Evolutionary conservation across 2,888 invertebrate genomes (phyloP).

Genomic region (Macaria notata): DNA sequence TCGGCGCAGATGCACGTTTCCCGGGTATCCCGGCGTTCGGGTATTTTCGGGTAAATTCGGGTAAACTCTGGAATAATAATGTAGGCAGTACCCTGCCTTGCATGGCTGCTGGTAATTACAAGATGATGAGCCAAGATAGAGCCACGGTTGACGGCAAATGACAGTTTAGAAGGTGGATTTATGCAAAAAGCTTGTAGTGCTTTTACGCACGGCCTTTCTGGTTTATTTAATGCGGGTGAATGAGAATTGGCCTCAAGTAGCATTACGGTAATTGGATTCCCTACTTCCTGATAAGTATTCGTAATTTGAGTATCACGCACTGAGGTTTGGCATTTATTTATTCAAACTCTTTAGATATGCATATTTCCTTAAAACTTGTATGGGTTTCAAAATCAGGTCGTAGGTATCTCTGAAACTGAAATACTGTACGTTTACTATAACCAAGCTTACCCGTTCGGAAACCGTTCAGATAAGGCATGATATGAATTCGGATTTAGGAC

Average conservation of each 20-base stretch:
- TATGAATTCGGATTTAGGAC: constrained; percentile 58
- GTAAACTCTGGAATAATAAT: constrained; percentile 18
- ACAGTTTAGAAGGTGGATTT: constrained; percentile 7
- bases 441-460: constrained; percentile 48
- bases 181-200: constrained; percentile 14
- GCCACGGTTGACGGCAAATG: constrained; percentile 10
- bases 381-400: no score
- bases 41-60: constrained; percentile 11
- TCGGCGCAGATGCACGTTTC: constrained; percentile 54
- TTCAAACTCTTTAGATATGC: no score
- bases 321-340: no score
- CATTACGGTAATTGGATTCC: no score
- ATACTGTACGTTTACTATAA: constrained; percentile 15
- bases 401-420: constrained; percentile 1
- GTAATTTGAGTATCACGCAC: no score
- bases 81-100: constrained; percentile 22
- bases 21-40: constrained; percentile 24
- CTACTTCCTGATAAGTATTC: neutral
- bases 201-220: constrained; percentile 3
- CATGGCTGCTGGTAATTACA: constrained; percentile 17
- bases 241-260: neutral
- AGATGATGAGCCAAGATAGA: constrained; percentile 15
- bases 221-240: neutral
- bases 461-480: constrained; percentile 58
- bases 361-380: no score